These are phyloP conservation scores for Bombyx huttoni DNA, from an alignment of 2,888 invertebrate genomes.

Conservation along the genomic window DNA sequence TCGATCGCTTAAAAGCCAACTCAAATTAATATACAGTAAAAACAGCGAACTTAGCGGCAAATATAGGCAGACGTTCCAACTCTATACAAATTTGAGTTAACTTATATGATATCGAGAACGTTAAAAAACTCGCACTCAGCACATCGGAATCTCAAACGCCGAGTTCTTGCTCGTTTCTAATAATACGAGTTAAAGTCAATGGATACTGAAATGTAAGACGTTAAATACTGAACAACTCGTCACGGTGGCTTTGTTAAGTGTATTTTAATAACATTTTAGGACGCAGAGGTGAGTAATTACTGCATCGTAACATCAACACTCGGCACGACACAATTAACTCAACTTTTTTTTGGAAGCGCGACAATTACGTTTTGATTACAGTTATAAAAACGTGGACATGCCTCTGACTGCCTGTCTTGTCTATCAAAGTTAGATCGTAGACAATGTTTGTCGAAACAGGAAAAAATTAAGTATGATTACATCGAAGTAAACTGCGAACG, in stretches of 20 bases:
- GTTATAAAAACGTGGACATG: conserved; percentile 48
- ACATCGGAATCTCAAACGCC: background rate
- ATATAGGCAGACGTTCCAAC: no score
- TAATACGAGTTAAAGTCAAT: background rate
- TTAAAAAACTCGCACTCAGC: no score
- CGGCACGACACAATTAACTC: conserved; percentile 58
- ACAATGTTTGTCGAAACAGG: no score
- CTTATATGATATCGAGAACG: no score
- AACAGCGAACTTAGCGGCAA: no score
- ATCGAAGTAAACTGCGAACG: no score
- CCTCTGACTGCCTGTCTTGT: conserved; percentile 7
- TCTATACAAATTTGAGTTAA: no score
- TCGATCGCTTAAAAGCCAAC: no score
- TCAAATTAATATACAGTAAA: no score
- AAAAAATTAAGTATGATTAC: no score
- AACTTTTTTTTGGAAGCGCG: conserved; percentile 52
- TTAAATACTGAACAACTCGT: background rate
- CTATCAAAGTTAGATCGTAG: background rate
- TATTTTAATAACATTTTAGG: conserved; percentile 67
- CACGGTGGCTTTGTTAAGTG: conserved; percentile 48
- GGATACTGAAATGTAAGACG: background rate
- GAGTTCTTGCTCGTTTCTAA: background rate
- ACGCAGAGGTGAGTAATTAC: conserved; percentile 57
- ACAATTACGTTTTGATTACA: conserved; percentile 66
- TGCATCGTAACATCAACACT: conserved; percentile 63